Evolutionary conservation across 2,797 vertebrate species (phyloP), one percentile per base, ranked within the genome.

Genomic region (Aulostomus chinensis): DNA sequence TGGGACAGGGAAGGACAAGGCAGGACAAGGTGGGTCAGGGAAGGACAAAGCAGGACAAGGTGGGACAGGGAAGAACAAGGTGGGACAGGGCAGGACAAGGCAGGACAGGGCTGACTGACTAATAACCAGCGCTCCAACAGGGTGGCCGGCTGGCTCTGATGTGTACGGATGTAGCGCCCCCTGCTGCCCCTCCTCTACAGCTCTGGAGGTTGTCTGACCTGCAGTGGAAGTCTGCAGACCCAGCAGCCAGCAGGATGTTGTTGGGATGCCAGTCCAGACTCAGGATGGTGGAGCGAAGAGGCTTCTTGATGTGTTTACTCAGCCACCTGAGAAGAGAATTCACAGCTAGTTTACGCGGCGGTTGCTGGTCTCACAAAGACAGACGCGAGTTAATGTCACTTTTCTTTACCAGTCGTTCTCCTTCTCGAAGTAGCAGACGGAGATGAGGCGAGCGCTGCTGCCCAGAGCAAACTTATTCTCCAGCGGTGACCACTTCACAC

Each of bases 391-490:
- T 21, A 21, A 21, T 21, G 20, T 21, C 3, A 21, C 20, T 21
- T 6, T 3, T 21, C 6, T 21, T 31, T 48, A 92, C 88, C 93
- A 92, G 73, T 92, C 83, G 0, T 92, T 93, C 76, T 93, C 90
- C 63, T 92, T 86, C 78, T 94, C 92, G 63, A 93, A 95, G 83
- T 89, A 92, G 75, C 94, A 94, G 63, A 94, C 89, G 9, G 93
- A 92, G 86, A 93, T 92, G 43, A 93, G 87, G 46, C 90, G 89
- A 34, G 92, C 93, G 24, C 85, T 93, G 4, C 92, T 93, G 55
- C 93, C 92, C 59, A 89, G 65, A 5, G 93, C 92, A 3, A 93
- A 91, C 86, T 93, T 83, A 55, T 92, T 93, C 73, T 91, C 92
- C 59, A 55, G 72, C 0, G 92, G 90, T 1, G 91, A 92, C 89